These are phyloP conservation scores for Prenolepis imparis DNA, from an alignment of 2,888 invertebrate species.

Conservation along the genomic window DNA sequence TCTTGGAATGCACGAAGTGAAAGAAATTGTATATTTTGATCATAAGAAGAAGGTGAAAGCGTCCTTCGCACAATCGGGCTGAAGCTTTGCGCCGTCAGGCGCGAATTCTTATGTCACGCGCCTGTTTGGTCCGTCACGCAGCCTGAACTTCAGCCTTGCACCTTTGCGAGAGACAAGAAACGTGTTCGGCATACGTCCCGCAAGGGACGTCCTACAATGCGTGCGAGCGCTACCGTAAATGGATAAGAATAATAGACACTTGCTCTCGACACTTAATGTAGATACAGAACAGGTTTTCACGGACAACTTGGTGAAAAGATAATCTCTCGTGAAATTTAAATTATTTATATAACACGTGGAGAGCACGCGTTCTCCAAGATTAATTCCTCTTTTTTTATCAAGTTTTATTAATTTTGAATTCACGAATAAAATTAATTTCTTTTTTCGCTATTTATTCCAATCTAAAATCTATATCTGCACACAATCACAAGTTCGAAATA, in stretches of 20 bases:
- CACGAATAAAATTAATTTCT: neutral
- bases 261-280: neutral
- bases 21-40: constrained; percentile 16
- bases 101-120: constrained; percentile 45
- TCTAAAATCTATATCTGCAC: neutral
- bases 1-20: neutral
- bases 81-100: constrained; percentile 35
- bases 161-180: constrained; percentile 27
- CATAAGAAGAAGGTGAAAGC: constrained; percentile 64
- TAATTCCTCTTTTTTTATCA: neutral
- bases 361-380: neutral
- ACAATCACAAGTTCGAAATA: neutral
- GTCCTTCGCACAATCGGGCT: constrained; percentile 53
- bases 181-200: neutral
- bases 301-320: neutral
- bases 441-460: neutral
- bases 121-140: constrained; percentile 19
- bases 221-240: neutral
- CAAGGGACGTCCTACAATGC: neutral
- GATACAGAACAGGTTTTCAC: neutral
- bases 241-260: neutral
- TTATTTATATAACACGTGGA: neutral
- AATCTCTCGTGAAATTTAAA: constrained; percentile 2
- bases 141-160: constrained; percentile 45
- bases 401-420: neutral